Evolutionary conservation across 37 sponge, comb jelly and placozoan genomes (phyloP).

Genomic region (Dysidea cf. avara): DNA sequence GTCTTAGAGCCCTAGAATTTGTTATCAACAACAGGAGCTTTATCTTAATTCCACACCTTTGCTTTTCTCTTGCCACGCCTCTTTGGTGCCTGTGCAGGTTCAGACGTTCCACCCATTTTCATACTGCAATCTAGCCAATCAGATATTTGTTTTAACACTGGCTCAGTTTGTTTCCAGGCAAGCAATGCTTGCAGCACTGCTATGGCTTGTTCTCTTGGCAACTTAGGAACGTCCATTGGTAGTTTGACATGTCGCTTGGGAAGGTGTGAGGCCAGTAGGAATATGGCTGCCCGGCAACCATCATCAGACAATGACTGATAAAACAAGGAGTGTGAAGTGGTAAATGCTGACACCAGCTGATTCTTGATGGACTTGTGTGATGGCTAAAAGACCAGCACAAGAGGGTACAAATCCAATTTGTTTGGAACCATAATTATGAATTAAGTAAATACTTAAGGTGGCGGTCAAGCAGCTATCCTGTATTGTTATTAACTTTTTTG

Average conservation of each 20-base stretch:
- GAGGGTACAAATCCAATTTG: too few species aligned
- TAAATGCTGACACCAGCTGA: conserved; percentile 3
- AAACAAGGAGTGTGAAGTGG: conserved; percentile 7
- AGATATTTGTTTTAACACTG: conserved; percentile 28
- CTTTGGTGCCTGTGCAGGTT: neutral
- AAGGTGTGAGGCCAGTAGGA: conserved; percentile 46
- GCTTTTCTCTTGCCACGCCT: neutral
- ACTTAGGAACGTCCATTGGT: conserved; percentile 9
- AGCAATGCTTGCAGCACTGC: conserved; percentile 56
- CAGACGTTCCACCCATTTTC: neutral
- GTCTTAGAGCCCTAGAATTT: conserved; percentile 5
- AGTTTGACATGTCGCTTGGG: conserved; percentile 26
- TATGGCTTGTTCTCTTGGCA: neutral
- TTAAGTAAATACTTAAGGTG: too few species aligned
- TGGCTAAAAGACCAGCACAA: neutral
- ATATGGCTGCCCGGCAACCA: conserved; percentile 40
- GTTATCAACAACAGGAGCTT: too few species aligned
- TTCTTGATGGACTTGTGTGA: neutral
- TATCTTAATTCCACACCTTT: neutral
- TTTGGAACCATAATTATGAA: too few species aligned
- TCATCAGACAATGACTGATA: conserved; percentile 8
- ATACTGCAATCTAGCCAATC: conserved; percentile 21
- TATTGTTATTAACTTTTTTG: too few species aligned
- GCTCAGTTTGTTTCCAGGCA: conserved; percentile 40
- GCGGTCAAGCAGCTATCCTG: too few species aligned